Evolutionary conservation across 2,888 invertebrate species (phyloP), one percentile per base, ranked within the genome.

Genomic region (Apamea anceps): DNA sequence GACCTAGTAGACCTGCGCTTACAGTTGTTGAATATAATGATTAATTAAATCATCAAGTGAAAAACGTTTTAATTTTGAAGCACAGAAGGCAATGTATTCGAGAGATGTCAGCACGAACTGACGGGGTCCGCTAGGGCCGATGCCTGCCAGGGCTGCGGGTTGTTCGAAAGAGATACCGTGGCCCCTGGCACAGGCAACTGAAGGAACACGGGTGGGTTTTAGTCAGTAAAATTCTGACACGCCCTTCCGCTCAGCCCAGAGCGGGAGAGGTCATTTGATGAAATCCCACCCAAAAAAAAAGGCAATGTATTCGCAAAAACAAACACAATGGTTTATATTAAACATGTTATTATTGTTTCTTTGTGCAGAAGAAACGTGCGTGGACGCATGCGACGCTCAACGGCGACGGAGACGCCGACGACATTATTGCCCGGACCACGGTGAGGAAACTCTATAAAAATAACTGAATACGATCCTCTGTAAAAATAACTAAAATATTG

Each of bases 381-480:
- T 96, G 70, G 96, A 96, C 87, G 94, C 95, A 74, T 96, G 96
- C 88, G 96, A 97, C 75, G 96, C 93, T 28, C 96, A 96, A 84
- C 90, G 97, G 68, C 94, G 96, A 75, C 93, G 97, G 60, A 92
- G 97, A 87, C 96, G 96, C 79, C 93, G 96, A 75, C 93, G 96
- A 84, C 97, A 96, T 87, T 97, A 96, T 88, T 97, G 96, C 92
- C 95, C 96, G 28, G 97, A 97, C 92, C 96, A 97, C 81, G 96
- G 96, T 96, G 77, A 92, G 85, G 13, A 42, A n/a, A 18, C 13
- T 51, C 3, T 2, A 1, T 18, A 1, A 32, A 13, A 74, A 45
- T 57, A 21, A 28, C 37, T 28, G 13, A 4, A n/a, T n/a, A n/a
- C n/a, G n/a, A n/a, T n/a, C n/a, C 13, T 51, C 3, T 2, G 2